Evolutionary conservation across 2,113 vertebrate genomes (phyloP), one percentile per base, ranked within the genome.

Genomic region (Leptodactylus fuscus): DNA sequence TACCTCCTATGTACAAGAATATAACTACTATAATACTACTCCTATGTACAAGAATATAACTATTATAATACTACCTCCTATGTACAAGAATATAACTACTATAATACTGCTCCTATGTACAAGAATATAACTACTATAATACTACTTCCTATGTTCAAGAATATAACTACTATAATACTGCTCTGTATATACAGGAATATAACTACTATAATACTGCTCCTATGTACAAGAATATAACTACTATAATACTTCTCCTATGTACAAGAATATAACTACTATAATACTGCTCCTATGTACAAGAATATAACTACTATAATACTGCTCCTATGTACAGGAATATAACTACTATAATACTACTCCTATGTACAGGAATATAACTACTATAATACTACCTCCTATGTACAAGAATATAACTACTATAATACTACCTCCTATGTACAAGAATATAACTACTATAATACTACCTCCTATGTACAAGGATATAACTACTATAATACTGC

Each of bases 391-490:
- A 5, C 51, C n/a, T 20, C 6, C 20, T 55, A 55, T n/a, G 20
- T 55, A 55, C 22, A 55, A 20, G 49, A 51, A 51, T 51, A 51
- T 51, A 51, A 51, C 49, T 51, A 51, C 49, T 51, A 51, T 51
- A 51, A 51, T 51, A 51, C 49, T 51, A 16, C 49, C 41, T 20
- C 49, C 49, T 51, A 51, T 51, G 49, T 51, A 51, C 49, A 51
- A n/a, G 51, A 55, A 55, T 55, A 55, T 55, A 55, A 55, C 51
- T 55, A 55, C 51, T 55, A 55, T 55, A 55, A 55, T 55, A 55
- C 51, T 55, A 20, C 51, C 6, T 20, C 18, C 41, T 55, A 55
- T 55, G 22, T 55, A 55, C 51, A 55, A n/a, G 51, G n/a, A 55
- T 55, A 55, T 55, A n/a, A 55, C 51, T 55, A 55, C 51, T 55